Evolutionary conservation across 2,888 invertebrate genomes (phyloP).

Genomic region (Vanessa cardui): DNA sequence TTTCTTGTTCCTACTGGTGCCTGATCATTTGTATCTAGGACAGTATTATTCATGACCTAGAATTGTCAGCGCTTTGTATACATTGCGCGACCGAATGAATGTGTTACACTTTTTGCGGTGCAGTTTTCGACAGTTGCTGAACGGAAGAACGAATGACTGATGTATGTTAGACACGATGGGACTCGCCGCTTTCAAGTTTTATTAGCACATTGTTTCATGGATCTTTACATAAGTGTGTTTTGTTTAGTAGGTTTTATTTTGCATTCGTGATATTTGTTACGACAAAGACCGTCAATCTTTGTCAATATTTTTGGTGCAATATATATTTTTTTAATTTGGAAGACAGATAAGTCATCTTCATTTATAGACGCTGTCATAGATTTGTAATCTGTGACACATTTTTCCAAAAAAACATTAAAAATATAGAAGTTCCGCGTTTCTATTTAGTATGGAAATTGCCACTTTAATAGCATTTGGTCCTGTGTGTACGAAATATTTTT

Average conservation of each 20-base stretch:
- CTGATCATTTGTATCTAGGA: slow-evolving; percentile 69
- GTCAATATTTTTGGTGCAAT: too few relatives aligned
- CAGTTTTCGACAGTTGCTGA: slow-evolving; percentile 12
- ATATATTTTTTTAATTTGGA: too few relatives aligned
- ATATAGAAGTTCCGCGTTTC: too few relatives aligned
- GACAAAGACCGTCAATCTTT: too few relatives aligned
- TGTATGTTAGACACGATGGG: slow-evolving; percentile 15
- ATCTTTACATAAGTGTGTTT: background rate
- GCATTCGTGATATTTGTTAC: too few relatives aligned
- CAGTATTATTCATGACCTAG: slow-evolving; percentile 63
- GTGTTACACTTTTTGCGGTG: slow-evolving; percentile 16
- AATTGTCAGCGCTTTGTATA: slow-evolving; percentile 13
- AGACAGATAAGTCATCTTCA: too few relatives aligned
- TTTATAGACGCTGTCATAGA: too few relatives aligned
- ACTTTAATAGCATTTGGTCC: background rate
- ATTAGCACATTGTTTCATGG: background rate
- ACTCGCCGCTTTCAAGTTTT: background rate
- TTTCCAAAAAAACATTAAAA: too few relatives aligned
- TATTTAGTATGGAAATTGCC: background rate
- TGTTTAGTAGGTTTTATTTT: too few relatives aligned
- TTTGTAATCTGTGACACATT: too few relatives aligned
- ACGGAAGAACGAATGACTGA: slow-evolving; percentile 18
- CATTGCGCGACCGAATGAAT: slow-evolving; percentile 17
- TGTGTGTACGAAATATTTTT: too few relatives aligned
- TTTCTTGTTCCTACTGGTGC: slow-evolving; percentile 40